Percentiles rank a stretch among this genome's conserved stretches.
phyloP scores from a whole-genome alignment of 2,113 vertebrate genomes.

The Lethenteron reissneri region DNA sequence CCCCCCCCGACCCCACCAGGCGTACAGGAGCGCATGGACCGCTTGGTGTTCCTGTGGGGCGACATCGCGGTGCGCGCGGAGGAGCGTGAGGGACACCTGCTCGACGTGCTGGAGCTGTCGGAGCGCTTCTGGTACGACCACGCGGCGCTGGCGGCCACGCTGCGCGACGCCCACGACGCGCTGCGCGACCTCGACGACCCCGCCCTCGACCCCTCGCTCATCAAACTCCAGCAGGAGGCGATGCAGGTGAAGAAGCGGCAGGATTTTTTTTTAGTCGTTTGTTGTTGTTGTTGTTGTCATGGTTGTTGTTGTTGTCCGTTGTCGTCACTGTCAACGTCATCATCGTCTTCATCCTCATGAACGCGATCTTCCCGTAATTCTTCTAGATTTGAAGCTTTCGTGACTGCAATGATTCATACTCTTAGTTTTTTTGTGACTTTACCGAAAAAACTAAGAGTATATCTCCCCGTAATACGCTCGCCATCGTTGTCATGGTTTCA shows the following conservation, averaged over 20 bases:
- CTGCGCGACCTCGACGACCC: slow-evolving; percentile 85
- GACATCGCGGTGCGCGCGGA: slow-evolving; percentile 79
- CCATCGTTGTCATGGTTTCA: too few species aligned
- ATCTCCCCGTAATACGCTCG: too few species aligned
- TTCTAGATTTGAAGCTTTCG: too few species aligned
- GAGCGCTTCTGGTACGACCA: slow-evolving; percentile 97
- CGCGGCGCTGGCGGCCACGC: slow-evolving; percentile 72
- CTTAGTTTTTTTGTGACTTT: too few species aligned
- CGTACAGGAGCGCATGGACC: slow-evolving; percentile 59
- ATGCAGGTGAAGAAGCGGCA: slow-evolving; percentile 40
- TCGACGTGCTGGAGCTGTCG: slow-evolving; percentile 70
- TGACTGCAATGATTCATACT: too few species aligned
- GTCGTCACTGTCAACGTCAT: too few species aligned
- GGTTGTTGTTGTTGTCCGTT: too few species aligned
- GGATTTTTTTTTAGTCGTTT: too few species aligned
- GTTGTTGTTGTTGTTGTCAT: too few species aligned
- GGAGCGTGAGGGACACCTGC: slow-evolving; percentile 72
- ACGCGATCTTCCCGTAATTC: too few species aligned
- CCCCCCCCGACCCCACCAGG: slow-evolving; percentile 11
- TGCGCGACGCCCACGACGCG: slow-evolving; percentile 77
- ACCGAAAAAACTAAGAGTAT: too few species aligned
- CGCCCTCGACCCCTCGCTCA: slow-evolving; percentile 92
- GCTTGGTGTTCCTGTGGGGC: slow-evolving; percentile 86
- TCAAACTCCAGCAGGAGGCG: slow-evolving; percentile 91
- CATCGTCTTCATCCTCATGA: too few species aligned